phyloP scores from a whole-genome alignment of 1,140 invertebrate species.

The Drosophila quadrilineata region DNA sequence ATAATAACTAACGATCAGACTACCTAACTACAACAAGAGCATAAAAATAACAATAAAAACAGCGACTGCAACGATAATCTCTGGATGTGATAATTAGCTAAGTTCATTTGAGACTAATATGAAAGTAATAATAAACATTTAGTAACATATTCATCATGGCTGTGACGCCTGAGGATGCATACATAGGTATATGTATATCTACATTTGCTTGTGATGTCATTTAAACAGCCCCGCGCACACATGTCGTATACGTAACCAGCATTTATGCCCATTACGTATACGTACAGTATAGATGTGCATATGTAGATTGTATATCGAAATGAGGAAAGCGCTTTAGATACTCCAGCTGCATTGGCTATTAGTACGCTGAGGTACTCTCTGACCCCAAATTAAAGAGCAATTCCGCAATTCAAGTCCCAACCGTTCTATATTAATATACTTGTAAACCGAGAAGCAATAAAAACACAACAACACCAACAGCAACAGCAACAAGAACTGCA shows the following conservation, averaged over 20 bases:
- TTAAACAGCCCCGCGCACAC: constrained; percentile 7
- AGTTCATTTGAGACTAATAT: constrained; percentile 26
- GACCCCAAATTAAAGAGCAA: constrained; percentile 58
- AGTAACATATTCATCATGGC: constrained; percentile 3
- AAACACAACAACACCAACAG: no score
- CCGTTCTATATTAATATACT: no score
- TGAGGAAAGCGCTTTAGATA: no score
- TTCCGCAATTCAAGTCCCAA: constrained; percentile 11
- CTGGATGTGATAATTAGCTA: constrained; percentile 17
- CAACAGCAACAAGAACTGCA: no score
- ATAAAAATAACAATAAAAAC: constrained; percentile 26
- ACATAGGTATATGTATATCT: no score
- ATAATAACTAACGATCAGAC: no score
- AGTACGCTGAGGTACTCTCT: no score
- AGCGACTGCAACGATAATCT: constrained; percentile 20
- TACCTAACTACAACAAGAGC: background rate
- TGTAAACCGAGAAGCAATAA: background rate
- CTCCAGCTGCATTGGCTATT: no score
- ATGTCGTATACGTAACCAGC: constrained; percentile 50
- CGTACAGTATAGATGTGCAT: no score
- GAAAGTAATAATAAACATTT: constrained; percentile 23
- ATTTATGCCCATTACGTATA: no score
- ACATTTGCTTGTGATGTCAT: background rate
- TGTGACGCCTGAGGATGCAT: background rate
- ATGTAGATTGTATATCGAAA: no score